These are phyloP conservation scores for Coptodon rendalli DNA, from an alignment of 2,113 vertebrate species.

Conservation along the genomic window DNA sequence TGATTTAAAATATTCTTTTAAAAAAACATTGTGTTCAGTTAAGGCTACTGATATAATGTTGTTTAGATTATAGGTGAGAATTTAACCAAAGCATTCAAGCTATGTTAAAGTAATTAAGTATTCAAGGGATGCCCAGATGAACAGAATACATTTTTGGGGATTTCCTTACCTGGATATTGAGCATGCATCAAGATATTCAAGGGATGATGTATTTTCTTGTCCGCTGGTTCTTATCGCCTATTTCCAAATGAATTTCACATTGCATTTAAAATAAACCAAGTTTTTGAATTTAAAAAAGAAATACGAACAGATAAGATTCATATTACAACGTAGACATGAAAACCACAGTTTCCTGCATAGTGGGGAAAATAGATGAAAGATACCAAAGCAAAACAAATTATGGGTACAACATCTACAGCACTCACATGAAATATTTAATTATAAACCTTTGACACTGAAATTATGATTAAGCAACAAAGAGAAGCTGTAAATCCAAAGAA, in stretches of 20 bases:
- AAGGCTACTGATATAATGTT: neutral
- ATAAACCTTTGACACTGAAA: neutral
- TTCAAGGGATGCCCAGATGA: neutral
- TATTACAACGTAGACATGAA: neutral
- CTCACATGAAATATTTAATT: neutral
- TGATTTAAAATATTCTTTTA: neutral
- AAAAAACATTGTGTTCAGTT: neutral
- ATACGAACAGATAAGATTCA: neutral
- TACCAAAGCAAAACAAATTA: neutral
- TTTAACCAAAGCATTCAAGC: neutral
- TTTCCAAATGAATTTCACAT: neutral
- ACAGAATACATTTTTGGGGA: accelerated
- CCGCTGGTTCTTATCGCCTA: neutral
- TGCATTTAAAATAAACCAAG: neutral
- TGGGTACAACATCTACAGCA: neutral
- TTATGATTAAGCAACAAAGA: neutral
- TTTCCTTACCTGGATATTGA: neutral
- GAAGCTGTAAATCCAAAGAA: neutral
- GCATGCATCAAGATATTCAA: neutral
- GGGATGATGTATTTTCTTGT: neutral
- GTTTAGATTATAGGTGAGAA: neutral
- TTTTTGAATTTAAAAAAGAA: neutral
- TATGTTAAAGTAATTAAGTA: neutral
- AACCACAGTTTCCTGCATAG: neutral
- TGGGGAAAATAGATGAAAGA: neutral